Evolutionary conservation across 2,113 vertebrate species (phyloP), one percentile per base, ranked within the genome.

Genomic region (Speoplatyrhinus poulsoni): DNA sequence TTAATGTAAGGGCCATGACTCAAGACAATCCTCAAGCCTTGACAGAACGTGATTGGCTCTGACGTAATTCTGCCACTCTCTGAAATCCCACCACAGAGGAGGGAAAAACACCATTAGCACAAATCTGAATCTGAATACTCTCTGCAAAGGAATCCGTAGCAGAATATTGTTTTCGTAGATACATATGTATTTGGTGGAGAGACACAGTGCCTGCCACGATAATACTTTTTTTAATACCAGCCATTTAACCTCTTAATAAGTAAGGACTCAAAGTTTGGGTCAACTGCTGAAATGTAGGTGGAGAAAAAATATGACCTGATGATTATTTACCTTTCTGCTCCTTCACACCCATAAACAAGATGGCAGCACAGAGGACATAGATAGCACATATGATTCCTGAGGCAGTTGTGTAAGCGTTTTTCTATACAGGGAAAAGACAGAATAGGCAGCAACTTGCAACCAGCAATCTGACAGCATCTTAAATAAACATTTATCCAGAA

Each of bases 1-100:
- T 93, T 97, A 79, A 96, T 72, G 13, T 99, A 98, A 0, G 97
- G 94, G n/a, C 93, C 79, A 0, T 98, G 92, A 57, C 92, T 92
- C 93, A 96, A 93, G 65, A 98, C 94, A 79, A 95, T 76, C 69
- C 93, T 92, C 71, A 98, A 80, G 65, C 97, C 95, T 67, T 84
- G 92, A 66, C 92, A 82, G 88, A 97, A 98, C 58, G 94, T 87
- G 56, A 92, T 84, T 0, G 85, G 91, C 69, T 93, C 74, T 76
- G 88, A 41, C 73, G 87, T 92, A 1, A 92, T 79, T 60, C 81
- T 75, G 0, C 74, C 77, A 32, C 82, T 80, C 55, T 93, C 96
- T 98, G 12, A 11, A 76, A 77, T 16, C 58, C 9, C 67, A 76
- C 49, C 65, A 54, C 33, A 69, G 12, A 48, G 8, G 9, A 46